Conservation (phyloP, 2,113 vertebrate species). For the Anoura caudifer region DNA sequence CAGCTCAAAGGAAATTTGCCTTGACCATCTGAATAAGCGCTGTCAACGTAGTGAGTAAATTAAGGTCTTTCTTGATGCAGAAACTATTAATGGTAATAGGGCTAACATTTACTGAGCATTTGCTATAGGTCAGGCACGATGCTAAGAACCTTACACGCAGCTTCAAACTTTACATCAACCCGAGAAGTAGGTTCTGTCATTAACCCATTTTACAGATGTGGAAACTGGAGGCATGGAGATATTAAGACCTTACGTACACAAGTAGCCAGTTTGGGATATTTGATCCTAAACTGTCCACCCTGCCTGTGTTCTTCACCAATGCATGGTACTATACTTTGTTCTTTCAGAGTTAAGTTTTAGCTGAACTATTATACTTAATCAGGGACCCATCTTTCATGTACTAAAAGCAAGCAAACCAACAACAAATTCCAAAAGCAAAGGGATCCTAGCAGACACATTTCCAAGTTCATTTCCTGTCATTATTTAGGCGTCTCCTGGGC, state of each 20-base stretch:
- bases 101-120: background rate
- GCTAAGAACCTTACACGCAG: background rate
- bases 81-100: background rate
- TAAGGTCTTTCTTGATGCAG: background rate
- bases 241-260: background rate
- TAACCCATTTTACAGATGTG: background rate
- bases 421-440: background rate
- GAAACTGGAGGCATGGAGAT: background rate
- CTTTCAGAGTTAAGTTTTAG: background rate
- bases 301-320: background rate
- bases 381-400: background rate
- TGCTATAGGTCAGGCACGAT: too few relatives aligned
- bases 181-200: background rate
- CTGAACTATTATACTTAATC: background rate
- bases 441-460: background rate
- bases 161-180: background rate
- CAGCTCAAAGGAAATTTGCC: slow-evolving; percentile 52
- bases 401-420: background rate
- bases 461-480: background rate
- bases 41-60: slow-evolving; percentile 56
- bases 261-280: background rate
- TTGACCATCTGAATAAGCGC: background rate
- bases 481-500: background rate
- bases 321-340: background rate
- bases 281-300: background rate